Base-by-base conservation (phyloP, 2,797 vertebrate species). In the Trematomus bernacchii region DNA sequence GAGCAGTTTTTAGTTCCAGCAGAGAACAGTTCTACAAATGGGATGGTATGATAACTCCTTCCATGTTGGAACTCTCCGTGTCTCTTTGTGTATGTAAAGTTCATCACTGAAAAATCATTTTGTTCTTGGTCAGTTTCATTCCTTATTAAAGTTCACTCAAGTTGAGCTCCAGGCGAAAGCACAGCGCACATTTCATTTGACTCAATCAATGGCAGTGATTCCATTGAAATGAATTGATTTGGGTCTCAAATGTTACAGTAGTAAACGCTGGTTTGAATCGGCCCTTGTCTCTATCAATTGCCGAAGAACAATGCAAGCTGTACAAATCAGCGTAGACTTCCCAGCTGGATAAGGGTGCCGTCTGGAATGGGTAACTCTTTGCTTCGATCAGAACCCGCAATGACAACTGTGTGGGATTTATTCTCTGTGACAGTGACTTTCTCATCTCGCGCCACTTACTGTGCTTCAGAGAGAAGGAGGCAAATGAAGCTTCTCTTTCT, bases 401-500 rank as follows among this genome's bases (percentile, higher is more conserved):
- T 61, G 55, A 50, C 13, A 82, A 42, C 37, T 6, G 43, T 76
- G 51, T 10, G 50, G 33, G 27, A 71, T 73, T 74, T 63, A 65
- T 83, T 23, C 42, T 81, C n/a, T 51, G 46, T 66, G 70, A 79
- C 73, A 59, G 63, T 46, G 60, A 71, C 64, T 61, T 70, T 15
- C 73, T 71, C 48, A 46, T 69, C 15, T 55, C 61, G 62, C 66
- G 48, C 66, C 42, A 4, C 57, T 64, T 15, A 55, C 73, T 55
- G n/a, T 0, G 73, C 37, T 61, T 75, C 53, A 55, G 78, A 44
- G 19, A 66, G 21, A 58, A 47, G 68, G 50, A 47, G 46, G 47
- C 69, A 70, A 87, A 77, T 81, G 23, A 65, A 78, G 71, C 13
- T 6, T 67, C 43, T 76, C 48, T 60, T 72, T 69, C 57, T 43